phyloP scores from a whole-genome alignment of 2,888 invertebrate genomes.

The Teleogryllus oceanicus region DNA sequence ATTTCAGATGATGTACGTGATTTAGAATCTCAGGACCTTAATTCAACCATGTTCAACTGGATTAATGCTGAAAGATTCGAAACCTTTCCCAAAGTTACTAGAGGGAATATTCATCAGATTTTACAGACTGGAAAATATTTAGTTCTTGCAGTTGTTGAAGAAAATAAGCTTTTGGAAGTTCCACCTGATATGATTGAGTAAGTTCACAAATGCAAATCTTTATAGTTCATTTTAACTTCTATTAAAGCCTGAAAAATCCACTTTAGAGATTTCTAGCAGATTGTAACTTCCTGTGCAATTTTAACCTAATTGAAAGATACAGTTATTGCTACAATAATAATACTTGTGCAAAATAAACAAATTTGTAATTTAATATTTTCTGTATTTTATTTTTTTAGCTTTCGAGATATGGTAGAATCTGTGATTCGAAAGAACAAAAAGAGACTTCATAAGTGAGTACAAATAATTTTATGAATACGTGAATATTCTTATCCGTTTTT shows the following conservation, averaged over 20 bases:
- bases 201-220: slow-evolving; percentile 30
- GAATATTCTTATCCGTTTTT: not conserved
- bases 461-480: not conserved
- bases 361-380: not conserved
- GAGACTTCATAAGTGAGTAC: slow-evolving; percentile 50
- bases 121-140: slow-evolving; percentile 80
- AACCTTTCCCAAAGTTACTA: slow-evolving; percentile 81
- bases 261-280: too few relatives aligned
- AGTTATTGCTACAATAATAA: not conserved
- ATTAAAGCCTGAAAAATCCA: too few relatives aligned
- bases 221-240: not conserved
- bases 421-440: slow-evolving; percentile 70
- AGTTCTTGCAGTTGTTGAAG: slow-evolving; percentile 82
- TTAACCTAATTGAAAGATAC: not conserved
- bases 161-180: slow-evolving; percentile 79
- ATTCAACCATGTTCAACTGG: slow-evolving; percentile 77
- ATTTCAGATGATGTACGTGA: slow-evolving; percentile 1
- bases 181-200: slow-evolving; percentile 71
- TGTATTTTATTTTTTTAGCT: slow-evolving; percentile 47
- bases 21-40: slow-evolving; percentile 50
- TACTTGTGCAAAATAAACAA: not conserved
- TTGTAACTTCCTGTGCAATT: too few relatives aligned
- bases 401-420: slow-evolving; percentile 78
- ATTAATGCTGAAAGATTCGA: slow-evolving; percentile 85
- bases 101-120: slow-evolving; percentile 62